A percentile compares a stretch with the other conserved stretches of the same genome.
Evolutionary conservation across 2,797 vertebrate genomes (phyloP).

Genomic region (Rhinella marina): DNA sequence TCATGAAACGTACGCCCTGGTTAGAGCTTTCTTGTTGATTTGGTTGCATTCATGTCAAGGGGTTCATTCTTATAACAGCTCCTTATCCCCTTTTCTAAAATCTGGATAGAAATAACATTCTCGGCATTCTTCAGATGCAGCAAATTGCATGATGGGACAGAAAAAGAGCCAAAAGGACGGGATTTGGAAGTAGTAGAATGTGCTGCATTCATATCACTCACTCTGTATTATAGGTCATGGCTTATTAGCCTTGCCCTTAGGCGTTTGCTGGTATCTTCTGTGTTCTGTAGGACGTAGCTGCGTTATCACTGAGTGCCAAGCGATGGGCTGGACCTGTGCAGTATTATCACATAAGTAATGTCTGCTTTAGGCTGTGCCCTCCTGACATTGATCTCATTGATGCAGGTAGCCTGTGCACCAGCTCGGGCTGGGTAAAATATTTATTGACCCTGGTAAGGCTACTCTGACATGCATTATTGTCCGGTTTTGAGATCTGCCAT

Average conservation of each 20-base stretch:
- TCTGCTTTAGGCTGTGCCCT: not conserved
- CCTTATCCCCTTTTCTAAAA: not conserved
- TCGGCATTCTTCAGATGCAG: not conserved
- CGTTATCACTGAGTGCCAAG: not conserved
- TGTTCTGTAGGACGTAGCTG: not conserved
- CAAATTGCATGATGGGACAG: not conserved
- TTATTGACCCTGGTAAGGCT: too few relatives aligned
- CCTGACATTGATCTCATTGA: not conserved
- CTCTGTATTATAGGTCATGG: not conserved
- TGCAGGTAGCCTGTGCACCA: not conserved
- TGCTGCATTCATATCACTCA: not conserved
- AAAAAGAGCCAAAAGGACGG: conserved; percentile 2
- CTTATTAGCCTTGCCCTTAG: not conserved
- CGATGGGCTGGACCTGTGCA: not conserved
- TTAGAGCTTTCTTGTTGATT: not conserved
- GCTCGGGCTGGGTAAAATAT: too few relatives aligned
- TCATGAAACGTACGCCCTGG: too few relatives aligned
- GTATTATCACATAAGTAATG: not conserved
- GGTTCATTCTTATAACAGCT: not conserved
- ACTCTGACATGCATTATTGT: too few relatives aligned
- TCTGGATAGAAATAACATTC: not conserved
- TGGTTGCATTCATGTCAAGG: not conserved
- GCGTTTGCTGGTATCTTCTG: not conserved
- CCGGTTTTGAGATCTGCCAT: too few relatives aligned
- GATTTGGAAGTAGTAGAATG: not conserved